Evolutionary conservation across 2,797 vertebrate genomes (phyloP).

Genomic region (Characodon lateralis): DNA sequence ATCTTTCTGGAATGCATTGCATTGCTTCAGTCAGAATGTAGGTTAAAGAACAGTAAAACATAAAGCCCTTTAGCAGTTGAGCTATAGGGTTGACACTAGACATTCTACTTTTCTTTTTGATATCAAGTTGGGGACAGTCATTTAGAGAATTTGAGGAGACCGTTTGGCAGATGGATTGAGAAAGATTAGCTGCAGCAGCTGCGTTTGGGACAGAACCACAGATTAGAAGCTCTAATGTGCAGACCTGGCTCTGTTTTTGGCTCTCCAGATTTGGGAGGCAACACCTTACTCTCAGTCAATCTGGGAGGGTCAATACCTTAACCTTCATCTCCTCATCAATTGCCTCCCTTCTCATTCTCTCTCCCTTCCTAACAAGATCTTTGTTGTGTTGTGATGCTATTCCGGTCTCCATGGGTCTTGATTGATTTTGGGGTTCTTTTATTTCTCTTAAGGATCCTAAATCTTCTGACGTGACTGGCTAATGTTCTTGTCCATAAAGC

Average conservation of each 20-base stretch:
- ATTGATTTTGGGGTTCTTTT: slow-evolving; percentile 12
- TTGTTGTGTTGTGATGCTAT: slow-evolving; percentile 35
- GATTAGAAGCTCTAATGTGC: slow-evolving; percentile 84
- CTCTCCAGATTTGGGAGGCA: slow-evolving; percentile 82
- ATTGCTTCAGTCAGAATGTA: slow-evolving; percentile 13
- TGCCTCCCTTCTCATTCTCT: slow-evolving; percentile 35
- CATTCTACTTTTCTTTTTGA: slow-evolving; percentile 59
- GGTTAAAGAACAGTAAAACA: slow-evolving; percentile 19
- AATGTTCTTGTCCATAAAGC: slow-evolving; percentile 13
- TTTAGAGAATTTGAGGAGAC: slow-evolving; percentile 77
- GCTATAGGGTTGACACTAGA: slow-evolving; percentile 24
- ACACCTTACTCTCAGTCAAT: slow-evolving; percentile 82
- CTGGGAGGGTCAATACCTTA: slow-evolving; percentile 77
- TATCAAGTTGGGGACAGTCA: slow-evolving; percentile 76
- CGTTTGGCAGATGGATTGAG: slow-evolving; percentile 84
- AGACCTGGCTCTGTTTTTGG: slow-evolving; percentile 82
- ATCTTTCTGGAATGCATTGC: slow-evolving; percentile 4
- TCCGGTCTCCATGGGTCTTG: slow-evolving; percentile 20
- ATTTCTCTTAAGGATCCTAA: slow-evolving; percentile 5
- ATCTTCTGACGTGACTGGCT: slow-evolving; percentile 13
- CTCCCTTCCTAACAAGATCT: slow-evolving; percentile 36
- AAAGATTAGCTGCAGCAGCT: slow-evolving; percentile 85
- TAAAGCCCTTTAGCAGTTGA: slow-evolving; percentile 19
- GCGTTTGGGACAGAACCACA: slow-evolving; percentile 85
- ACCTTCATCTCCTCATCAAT: slow-evolving; percentile 48